phyloP scores from a whole-genome alignment of 2,113 vertebrate species.

The Eretmochelys imbricata region DNA sequence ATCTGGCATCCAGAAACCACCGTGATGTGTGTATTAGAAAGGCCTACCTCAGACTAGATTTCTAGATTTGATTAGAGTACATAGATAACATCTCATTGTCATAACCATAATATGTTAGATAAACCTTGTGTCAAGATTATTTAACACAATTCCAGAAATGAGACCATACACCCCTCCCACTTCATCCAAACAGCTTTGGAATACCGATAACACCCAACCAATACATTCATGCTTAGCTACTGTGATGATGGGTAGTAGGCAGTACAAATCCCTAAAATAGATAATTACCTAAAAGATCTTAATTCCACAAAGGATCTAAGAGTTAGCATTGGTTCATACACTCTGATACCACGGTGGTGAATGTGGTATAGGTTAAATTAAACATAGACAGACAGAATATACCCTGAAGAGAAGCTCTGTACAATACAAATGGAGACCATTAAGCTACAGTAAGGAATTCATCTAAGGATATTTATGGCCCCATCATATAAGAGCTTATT shows the following conservation, averaged over 20 bases:
- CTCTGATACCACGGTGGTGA: neutral
- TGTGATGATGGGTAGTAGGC: neutral
- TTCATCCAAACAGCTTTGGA: neutral
- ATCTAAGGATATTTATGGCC: conserved; percentile 27
- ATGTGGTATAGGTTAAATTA: conserved; percentile 12
- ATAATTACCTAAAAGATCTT: neutral
- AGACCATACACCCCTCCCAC: neutral
- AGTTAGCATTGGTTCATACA: neutral
- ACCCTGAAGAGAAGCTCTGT: neutral
- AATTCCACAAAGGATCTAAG: neutral
- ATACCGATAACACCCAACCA: neutral
- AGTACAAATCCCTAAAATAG: fast-evolving
- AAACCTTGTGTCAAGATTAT: neutral
- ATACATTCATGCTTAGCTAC: neutral
- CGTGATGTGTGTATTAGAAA: neutral
- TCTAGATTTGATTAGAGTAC: neutral
- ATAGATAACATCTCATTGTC: neutral
- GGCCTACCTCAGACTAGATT: neutral
- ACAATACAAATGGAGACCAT: conserved; percentile 28
- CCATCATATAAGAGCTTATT: neutral
- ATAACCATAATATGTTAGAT: neutral
- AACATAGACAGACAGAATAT: conserved; percentile 28
- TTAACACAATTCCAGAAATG: neutral
- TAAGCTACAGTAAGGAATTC: conserved; percentile 40
- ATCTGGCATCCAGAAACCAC: neutral